phyloP scores from a whole-genome alignment of 2,888 invertebrate genomes.

The Nymphalis polychloros region DNA sequence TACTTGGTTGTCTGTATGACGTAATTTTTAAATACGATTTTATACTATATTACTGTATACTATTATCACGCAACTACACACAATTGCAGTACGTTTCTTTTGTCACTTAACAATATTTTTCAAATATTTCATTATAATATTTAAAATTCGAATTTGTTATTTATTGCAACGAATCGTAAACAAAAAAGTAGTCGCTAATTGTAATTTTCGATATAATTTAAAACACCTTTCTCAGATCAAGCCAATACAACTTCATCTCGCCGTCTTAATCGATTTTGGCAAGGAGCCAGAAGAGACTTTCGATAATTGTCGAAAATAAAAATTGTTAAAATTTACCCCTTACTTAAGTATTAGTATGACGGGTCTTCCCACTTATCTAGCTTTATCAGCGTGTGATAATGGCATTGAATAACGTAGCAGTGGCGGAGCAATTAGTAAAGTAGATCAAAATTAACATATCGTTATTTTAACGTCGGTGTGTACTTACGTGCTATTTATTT shows the following conservation, averaged over 20 bases:
- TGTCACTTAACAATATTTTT: neutral
- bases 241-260: too few relatives aligned
- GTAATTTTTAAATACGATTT: conserved; percentile 30
- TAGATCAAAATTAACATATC: conserved; percentile 68
- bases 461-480: conserved; percentile 17
- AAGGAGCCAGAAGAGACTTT: conserved; percentile 10
- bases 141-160: too few relatives aligned
- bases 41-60: neutral
- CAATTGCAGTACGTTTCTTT: neutral
- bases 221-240: too few relatives aligned
- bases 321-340: neutral
- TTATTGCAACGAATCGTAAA: too few relatives aligned
- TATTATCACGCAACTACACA: too few relatives aligned
- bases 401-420: conserved; percentile 49
- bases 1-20: conserved; percentile 26
- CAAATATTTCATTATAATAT: too few relatives aligned
- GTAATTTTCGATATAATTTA: too few relatives aligned
- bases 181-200: too few relatives aligned
- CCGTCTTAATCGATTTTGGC: conserved; percentile 17
- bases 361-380: conserved; percentile 47
- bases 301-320: neutral
- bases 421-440: conserved; percentile 62
- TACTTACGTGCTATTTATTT: too few relatives aligned
- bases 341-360: neutral
- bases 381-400: conserved; percentile 55